Evolutionary conservation across 2,888 invertebrate species (phyloP).

Genomic region (Geophilus truncorum): DNA sequence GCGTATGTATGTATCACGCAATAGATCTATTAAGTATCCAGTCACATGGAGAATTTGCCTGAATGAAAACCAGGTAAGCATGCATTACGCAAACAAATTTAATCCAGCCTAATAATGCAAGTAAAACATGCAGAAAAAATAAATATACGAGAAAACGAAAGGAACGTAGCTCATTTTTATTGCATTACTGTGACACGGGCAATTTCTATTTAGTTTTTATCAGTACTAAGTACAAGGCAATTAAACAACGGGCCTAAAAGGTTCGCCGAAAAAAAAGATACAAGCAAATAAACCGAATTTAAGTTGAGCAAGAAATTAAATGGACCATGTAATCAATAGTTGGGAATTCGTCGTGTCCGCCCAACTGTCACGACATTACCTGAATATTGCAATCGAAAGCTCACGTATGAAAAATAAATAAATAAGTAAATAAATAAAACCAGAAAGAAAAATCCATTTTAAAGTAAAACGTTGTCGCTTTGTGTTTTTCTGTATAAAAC

Average conservation of each 20-base stretch:
- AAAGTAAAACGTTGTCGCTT: neutral
- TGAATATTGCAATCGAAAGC: constrained; percentile 20
- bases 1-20: neutral
- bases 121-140: neutral
- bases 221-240: neutral
- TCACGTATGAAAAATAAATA: constrained; percentile 13
- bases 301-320: constrained; percentile 16
- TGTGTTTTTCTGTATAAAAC: too few species aligned
- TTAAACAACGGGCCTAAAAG: neutral
- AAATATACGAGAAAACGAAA: neutral
- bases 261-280: neutral
- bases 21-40: neutral
- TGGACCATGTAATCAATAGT: constrained; percentile 15
- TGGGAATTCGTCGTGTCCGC: constrained; percentile 20
- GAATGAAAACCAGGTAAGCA: constrained; percentile 14
- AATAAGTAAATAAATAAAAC: neutral
- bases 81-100: constrained; percentile 7
- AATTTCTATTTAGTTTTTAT: constrained; percentile 8
- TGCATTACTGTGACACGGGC: neutral
- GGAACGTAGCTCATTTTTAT: neutral
- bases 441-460: neutral
- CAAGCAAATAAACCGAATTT: neutral
- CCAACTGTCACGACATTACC: constrained; percentile 20
- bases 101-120: neutral
- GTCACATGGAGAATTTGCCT: neutral